A percentile compares a stretch with the other conserved stretches of the same genome.
These are phyloP conservation scores for Eugnorisma glareosa DNA, from an alignment of 2,888 invertebrate genomes.

Conservation along the genomic window DNA sequence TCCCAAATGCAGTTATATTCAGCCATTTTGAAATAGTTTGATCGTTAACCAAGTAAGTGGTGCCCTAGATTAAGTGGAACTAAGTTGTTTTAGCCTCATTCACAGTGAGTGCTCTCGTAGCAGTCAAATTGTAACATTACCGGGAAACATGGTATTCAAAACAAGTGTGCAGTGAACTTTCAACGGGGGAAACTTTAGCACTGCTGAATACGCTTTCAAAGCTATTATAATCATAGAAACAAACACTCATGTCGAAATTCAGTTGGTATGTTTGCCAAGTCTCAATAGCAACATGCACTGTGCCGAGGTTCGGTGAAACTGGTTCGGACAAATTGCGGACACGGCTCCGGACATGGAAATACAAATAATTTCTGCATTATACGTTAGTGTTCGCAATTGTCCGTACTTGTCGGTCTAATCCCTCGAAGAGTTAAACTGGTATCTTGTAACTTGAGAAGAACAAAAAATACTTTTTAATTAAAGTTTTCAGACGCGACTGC, in stretches of 20 bases:
- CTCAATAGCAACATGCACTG: neutral
- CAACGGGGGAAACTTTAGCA: neutral
- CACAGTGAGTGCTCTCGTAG: neutral
- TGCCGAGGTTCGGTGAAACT: neutral
- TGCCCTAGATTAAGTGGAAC: slow-evolving; percentile 13
- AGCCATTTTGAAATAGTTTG: neutral
- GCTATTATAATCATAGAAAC: slow-evolving; percentile 7
- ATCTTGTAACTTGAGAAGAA: neutral
- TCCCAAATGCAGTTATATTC: neutral
- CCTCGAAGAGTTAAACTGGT: neutral
- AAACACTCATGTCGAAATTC: neutral
- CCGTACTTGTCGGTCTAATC: neutral
- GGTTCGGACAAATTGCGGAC: neutral
- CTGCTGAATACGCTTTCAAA: slow-evolving; percentile 10
- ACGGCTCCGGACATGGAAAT: neutral
- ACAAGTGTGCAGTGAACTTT: slow-evolving; percentile 3
- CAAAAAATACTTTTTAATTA: neutral
- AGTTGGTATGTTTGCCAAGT: neutral
- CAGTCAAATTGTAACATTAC: slow-evolving; percentile 12
- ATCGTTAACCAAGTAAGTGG: slow-evolving; percentile 4
- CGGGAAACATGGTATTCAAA: slow-evolving; percentile 23
- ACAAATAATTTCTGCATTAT: neutral
- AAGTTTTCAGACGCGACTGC: neutral
- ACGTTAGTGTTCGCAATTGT: neutral
- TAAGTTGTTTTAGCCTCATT: slow-evolving; percentile 31